Conservation (phyloP, 2,888 invertebrate species). For the Crematogaster levior region DNA sequence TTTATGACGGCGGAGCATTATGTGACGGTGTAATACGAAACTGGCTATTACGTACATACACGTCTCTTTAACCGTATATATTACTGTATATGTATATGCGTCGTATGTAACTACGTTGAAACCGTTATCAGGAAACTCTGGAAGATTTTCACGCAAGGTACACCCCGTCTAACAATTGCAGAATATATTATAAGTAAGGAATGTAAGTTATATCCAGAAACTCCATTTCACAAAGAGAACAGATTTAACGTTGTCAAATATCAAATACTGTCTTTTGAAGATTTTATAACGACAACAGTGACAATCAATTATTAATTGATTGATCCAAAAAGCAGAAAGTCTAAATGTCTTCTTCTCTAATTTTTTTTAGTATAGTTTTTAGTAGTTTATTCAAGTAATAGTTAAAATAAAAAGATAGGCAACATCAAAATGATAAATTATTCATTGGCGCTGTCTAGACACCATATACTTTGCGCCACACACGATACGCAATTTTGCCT, state of each 20-base stretch:
- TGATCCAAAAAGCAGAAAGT: neutral
- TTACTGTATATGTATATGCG: neutral
- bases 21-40: conserved; percentile 50
- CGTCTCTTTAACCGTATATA: conserved; percentile 5
- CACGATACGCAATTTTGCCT: neutral
- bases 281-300: neutral
- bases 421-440: conserved; percentile 3
- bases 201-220: conserved; percentile 8
- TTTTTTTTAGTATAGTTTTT: neutral
- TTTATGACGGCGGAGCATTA: conserved; percentile 42
- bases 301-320: neutral
- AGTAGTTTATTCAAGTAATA: neutral
- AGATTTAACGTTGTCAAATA: neutral
- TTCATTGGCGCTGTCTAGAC: neutral
- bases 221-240: conserved; percentile 7
- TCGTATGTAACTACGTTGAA: conserved; percentile 20
- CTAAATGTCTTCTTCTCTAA: neutral
- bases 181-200: neutral
- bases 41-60: conserved; percentile 42
- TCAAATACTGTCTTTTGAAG: neutral
- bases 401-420: neutral
- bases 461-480: neutral
- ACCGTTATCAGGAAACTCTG: conserved; percentile 31
- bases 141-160: neutral
- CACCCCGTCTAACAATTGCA: conserved; percentile 4